Percentiles rank a stretch among this genome's conserved stretches.
These are phyloP conservation scores for Kryptopterus vitreolus DNA, from an alignment of 2,797 vertebrate genomes.

Conservation along the genomic window DNA sequence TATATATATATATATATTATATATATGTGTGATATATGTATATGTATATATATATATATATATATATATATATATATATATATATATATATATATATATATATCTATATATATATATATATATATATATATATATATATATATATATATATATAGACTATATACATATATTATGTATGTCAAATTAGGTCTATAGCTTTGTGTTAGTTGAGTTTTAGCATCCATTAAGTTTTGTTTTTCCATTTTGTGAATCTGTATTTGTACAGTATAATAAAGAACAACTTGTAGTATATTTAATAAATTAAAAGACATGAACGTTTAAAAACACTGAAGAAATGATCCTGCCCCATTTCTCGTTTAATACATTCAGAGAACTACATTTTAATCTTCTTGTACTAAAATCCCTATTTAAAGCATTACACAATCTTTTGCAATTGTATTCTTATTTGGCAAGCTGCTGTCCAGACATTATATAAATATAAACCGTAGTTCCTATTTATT, in stretches of 20 bases:
- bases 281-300: not conserved
- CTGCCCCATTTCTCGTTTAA: not conserved
- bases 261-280: not conserved
- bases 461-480: not conserved
- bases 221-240: not conserved
- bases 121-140: too few relatives aligned
- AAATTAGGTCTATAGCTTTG: not conserved
- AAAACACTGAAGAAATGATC: too few relatives aligned
- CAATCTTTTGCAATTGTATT: too few relatives aligned
- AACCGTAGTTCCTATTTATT: not conserved
- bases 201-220: not conserved
- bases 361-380: not conserved
- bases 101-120: too few relatives aligned
- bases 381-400: not conserved
- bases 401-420: not conserved
- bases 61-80: too few relatives aligned
- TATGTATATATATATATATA: too few relatives aligned
- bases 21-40: too few relatives aligned
- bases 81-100: too few relatives aligned
- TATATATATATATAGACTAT: too few relatives aligned
- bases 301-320: not conserved
- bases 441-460: too few relatives aligned
- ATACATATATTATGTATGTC: not conserved
- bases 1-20: too few relatives aligned
- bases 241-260: not conserved